A percentile compares a stretch with the other conserved stretches of the same genome.
Evolutionary conservation across 2,113 vertebrate genomes (phyloP).

Genomic region (Podilymbus podiceps): DNA sequence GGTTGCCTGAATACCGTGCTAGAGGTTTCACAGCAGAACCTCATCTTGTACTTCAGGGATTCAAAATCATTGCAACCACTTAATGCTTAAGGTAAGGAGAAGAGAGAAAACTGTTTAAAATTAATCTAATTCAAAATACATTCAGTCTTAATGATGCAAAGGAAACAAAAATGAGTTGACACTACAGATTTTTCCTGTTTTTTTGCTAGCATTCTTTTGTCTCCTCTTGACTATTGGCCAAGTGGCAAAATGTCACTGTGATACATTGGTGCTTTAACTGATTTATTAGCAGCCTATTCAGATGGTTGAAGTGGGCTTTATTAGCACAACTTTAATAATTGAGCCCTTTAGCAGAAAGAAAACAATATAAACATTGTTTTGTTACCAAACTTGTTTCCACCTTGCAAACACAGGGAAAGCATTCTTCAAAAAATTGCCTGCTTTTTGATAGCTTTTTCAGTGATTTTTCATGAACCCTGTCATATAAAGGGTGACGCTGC

Average conservation of each 20-base stretch:
- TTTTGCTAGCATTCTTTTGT: neutral
- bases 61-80: neutral
- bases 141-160: neutral
- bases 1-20: neutral
- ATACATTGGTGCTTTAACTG: neutral
- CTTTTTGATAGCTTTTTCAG: neutral
- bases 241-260: neutral
- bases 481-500: neutral
- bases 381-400: neutral
- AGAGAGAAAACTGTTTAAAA: neutral
- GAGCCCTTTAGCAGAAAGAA: neutral
- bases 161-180: neutral
- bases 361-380: neutral
- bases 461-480: neutral
- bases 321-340: neutral
- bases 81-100: neutral
- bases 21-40: neutral
- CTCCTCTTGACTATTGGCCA: neutral
- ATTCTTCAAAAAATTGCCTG: neutral
- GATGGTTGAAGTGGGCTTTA: neutral
- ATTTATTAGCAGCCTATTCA: neutral
- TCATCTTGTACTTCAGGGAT: neutral
- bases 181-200: neutral
- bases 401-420: neutral
- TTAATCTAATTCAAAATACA: neutral